Conservation (phyloP, 1,140 invertebrate species). For the Homarus americanus region DNA sequence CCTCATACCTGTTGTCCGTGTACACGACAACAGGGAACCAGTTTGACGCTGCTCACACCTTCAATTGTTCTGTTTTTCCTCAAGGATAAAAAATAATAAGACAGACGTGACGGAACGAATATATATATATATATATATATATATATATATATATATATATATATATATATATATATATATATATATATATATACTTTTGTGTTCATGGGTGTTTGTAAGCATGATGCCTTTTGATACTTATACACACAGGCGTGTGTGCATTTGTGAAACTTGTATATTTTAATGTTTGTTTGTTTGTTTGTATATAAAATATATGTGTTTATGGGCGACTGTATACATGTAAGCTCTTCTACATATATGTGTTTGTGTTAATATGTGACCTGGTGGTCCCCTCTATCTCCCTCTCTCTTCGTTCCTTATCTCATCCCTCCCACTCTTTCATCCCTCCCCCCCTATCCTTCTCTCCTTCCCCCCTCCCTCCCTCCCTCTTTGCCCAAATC, state of each 20-base stretch:
- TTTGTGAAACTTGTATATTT: too few species aligned
- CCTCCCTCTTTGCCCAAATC: background rate
- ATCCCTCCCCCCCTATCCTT: background rate
- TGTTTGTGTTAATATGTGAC: background rate
- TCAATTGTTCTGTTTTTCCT: too few species aligned
- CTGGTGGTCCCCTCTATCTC: too few species aligned
- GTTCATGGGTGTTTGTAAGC: background rate
- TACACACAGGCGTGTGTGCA: too few species aligned
- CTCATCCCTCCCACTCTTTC: background rate
- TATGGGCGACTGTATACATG: background rate
- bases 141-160: constrained; percentile 25
- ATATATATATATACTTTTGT: constrained; percentile 40
- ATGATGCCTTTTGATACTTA: too few species aligned
- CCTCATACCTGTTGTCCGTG: too few species aligned
- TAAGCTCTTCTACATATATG: background rate
- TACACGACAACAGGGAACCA: too few species aligned
- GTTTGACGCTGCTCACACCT: too few species aligned
- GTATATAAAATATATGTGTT: constrained; percentile 23
- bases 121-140: constrained; percentile 29
- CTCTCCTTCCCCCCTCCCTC: background rate
- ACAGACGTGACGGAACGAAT: too few species aligned
- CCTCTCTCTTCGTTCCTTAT: background rate
- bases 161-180: constrained; percentile 42
- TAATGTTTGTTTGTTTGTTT: constrained; percentile 16
- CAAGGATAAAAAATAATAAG: background rate